Evolutionary conservation across 2,797 vertebrate species (phyloP), one percentile per base, ranked within the genome.

Genomic region (Paguma larvata): DNA sequence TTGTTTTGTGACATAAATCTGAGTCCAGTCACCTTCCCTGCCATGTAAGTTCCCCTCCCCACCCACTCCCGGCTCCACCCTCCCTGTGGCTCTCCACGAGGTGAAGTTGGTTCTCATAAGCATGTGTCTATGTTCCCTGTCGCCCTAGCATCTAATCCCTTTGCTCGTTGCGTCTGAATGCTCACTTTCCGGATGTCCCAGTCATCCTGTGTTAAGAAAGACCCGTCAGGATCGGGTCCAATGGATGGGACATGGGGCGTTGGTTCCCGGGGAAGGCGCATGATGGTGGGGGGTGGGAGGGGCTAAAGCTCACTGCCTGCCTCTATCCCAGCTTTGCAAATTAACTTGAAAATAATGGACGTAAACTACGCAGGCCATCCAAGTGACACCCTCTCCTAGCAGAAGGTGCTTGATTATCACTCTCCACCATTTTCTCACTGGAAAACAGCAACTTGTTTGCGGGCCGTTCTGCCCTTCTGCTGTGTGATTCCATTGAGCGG

Each of bases 1-100:
- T 92, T 98, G 95, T 98, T 98, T 98, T 98, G 97, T 99, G 98
- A 96, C 97, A 56, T 96, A 56, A 91, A 83, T 97, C 97, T 97
- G 51, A 96, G 97, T 97, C 89, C 73, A 62, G 19, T 96, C 97
- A 70, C 96, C 97, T 89, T 46, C 97, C 98, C 94, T 90, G 70
- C 97, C 98, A 72, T 98, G 98, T 98, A 14, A 96, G 92, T 97
- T 19, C 86, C 16, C 68, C 6, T 18, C 41, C 84, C 51, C 18
- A 73, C 73, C 87, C 38, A n/a, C n/a, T 59, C 38, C 59, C 87
- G 0, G 0, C 13, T 44, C 85, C 73, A 86, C 38, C 94, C 93
- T 62, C 83, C 72, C 27, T 34, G 51, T 70, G 75, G 68, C 82
- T 97, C 67, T 82, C 89, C 9, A 6, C n/a, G 16, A 97, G 92